phyloP scores from a whole-genome alignment of 1,140 invertebrate genomes.

The Aphis craccivora region DNA sequence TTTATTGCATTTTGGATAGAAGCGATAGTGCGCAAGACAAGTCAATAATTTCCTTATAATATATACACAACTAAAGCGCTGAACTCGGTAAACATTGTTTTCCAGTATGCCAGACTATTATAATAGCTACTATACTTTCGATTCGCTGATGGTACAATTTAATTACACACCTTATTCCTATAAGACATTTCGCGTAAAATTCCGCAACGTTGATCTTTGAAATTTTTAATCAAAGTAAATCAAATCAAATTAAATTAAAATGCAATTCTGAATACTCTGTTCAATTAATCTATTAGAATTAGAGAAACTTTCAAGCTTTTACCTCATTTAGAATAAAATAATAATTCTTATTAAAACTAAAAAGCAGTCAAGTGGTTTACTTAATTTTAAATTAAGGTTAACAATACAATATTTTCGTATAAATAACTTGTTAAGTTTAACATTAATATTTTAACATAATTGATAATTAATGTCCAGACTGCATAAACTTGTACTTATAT shows the following conservation, averaged over 20 bases:
- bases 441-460: not conserved
- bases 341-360: not conserved
- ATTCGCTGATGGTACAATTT: not conserved
- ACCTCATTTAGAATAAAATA: not conserved
- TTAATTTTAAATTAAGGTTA: not conserved
- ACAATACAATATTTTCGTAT: not conserved
- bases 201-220: not conserved
- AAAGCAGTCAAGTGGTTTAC: not conserved
- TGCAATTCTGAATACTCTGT: not conserved
- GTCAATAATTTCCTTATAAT: not conserved
- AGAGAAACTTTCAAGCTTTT: not conserved
- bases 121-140: not conserved
- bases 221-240: not conserved
- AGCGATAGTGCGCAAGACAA: not conserved
- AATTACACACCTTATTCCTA: not conserved
- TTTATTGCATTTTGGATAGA: not conserved
- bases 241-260: not conserved
- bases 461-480: not conserved
- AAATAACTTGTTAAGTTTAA: not conserved
- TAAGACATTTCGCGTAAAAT: not conserved
- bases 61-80: not conserved
- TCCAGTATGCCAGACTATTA: too few species aligned
- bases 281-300: not conserved
- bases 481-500: not conserved
- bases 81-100: not conserved